These are phyloP conservation scores for Hippocampus barbouri DNA, from an alignment of 2,113 vertebrate species.

Conservation along the genomic window DNA sequence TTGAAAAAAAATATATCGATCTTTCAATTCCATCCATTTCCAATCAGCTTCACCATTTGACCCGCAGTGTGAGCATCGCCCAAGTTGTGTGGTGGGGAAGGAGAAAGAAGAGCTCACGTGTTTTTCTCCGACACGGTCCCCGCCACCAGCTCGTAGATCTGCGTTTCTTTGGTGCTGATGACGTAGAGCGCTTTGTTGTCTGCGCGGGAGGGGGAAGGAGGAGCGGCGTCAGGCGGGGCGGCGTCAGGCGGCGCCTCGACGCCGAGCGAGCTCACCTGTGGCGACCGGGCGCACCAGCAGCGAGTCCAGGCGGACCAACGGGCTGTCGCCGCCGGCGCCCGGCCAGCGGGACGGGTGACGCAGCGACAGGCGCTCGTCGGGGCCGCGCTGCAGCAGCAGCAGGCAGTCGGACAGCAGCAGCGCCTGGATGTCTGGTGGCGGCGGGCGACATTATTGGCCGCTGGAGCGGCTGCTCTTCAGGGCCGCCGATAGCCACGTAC, in stretches of 20 bases:
- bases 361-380: conserved; percentile 83
- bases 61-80: no score
- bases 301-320: conserved; percentile 82
- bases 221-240: not conserved
- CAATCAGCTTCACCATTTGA: no score
- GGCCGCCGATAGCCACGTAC: no score
- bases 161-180: conserved; percentile 88
- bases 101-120: conserved; percentile 67
- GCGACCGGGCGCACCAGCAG: conserved; percentile 86
- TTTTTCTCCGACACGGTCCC: conserved; percentile 83
- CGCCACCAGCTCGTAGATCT: conserved; percentile 92
- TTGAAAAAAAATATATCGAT: no score
- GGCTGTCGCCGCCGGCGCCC: conserved; percentile 76
- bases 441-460: not conserved
- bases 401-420: conserved; percentile 87
- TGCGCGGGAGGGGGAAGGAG: conserved; percentile 38
- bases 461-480: no score
- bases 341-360: conserved; percentile 75
- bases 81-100: not conserved
- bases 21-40: no score
- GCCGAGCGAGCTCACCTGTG: conserved; percentile 69
- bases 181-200: conserved; percentile 91
- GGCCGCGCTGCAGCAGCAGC: conserved; percentile 82
- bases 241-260: not conserved
- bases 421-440: conserved; percentile 81